These are phyloP conservation scores for Microhierax caerulescens DNA, from an alignment of 2,797 vertebrate genomes.

Conservation along the genomic window DNA sequence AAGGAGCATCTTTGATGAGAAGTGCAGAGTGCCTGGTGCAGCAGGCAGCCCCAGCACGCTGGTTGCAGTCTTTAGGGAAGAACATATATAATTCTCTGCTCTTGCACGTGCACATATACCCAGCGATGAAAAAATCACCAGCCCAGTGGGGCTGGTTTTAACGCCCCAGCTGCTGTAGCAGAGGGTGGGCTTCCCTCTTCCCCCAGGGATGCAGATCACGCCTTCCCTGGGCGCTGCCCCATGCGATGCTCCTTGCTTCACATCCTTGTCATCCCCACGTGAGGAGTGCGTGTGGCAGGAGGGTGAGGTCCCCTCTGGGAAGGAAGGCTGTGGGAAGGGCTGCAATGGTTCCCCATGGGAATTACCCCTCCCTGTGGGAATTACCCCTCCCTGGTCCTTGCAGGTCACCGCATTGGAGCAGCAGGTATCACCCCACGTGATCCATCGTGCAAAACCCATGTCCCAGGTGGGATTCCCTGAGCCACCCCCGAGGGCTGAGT, in stretches of 20 bases:
- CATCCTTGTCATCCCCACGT: fast-evolving
- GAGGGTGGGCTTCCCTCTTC: neutral
- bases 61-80: neutral
- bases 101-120: neutral
- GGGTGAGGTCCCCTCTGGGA: neutral
- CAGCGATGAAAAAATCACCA: neutral
- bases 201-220: neutral
- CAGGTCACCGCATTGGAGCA: neutral
- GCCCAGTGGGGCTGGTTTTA: neutral
- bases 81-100: neutral
- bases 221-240: neutral
- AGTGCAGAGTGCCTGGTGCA: neutral
- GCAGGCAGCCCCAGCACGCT: neutral
- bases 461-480: neutral
- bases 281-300: fast-evolving
- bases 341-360: neutral
- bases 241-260: fast-evolving
- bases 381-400: neutral
- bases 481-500: neutral
- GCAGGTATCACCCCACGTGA: neutral
- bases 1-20: neutral
- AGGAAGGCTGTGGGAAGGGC: neutral
- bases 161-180: neutral
- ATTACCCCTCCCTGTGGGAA: neutral
- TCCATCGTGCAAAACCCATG: neutral